Conservation (phyloP, 2,113 vertebrate genomes). For the Zosterops lateralis region DNA sequence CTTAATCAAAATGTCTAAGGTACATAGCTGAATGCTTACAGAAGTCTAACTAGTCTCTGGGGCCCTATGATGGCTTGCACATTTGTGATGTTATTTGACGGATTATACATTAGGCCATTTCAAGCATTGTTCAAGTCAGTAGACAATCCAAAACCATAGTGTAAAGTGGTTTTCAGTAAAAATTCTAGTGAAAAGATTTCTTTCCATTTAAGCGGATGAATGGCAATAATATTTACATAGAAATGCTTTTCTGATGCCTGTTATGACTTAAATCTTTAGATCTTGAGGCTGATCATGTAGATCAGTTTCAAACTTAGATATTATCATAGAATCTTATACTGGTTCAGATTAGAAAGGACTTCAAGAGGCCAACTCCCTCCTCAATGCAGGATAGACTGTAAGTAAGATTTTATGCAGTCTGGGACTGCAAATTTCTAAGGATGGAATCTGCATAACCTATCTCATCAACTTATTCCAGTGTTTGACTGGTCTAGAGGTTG, state of each 20-base stretch:
- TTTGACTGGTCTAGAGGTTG: not conserved
- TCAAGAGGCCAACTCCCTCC: not conserved
- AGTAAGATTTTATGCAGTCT: not conserved
- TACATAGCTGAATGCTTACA: conserved; percentile 50
- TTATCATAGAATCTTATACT: not conserved
- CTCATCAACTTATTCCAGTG: not conserved
- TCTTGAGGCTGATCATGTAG: not conserved
- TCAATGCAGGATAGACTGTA: not conserved
- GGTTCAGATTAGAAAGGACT: not conserved
- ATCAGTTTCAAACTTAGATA: not conserved
- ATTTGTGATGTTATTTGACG: conserved; percentile 18
- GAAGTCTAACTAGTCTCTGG: conserved; percentile 34
- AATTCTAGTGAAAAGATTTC: not conserved
- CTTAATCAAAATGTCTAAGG: conserved; percentile 49
- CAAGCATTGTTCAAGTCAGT: conserved; percentile 17
- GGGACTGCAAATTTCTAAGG: not conserved
- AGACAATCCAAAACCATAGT: not conserved
- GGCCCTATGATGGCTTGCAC: conserved; percentile 13
- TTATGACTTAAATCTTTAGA: not conserved
- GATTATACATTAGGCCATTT: conserved; percentile 38
- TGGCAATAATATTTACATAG: conserved; percentile 25
- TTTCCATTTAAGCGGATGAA: not conserved
- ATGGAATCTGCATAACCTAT: not conserved
- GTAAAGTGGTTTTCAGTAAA: not conserved
- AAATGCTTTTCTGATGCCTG: not conserved